phyloP scores from a whole-genome alignment of 2,113 vertebrate genomes.

The Myocastor coypus region DNA sequence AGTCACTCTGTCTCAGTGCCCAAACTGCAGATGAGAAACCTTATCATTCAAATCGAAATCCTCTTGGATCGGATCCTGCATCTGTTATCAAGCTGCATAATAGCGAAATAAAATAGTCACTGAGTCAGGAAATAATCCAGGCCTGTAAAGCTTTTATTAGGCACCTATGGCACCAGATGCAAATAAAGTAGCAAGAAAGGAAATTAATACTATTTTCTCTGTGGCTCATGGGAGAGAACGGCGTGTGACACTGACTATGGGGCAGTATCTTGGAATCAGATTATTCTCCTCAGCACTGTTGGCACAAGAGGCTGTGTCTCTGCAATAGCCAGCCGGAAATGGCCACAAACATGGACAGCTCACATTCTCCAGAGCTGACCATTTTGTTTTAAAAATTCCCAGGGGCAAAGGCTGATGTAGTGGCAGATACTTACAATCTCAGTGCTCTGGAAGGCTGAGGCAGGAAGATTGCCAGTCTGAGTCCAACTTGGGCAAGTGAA shows the following conservation, averaged over 20 bases:
- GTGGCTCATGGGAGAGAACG: slow-evolving; percentile 63
- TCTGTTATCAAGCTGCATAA: slow-evolving; percentile 72
- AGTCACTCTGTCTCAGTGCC: slow-evolving; percentile 67
- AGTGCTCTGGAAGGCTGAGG: neutral
- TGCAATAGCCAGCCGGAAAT: slow-evolving; percentile 66
- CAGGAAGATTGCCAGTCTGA: neutral
- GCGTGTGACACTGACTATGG: slow-evolving; percentile 57
- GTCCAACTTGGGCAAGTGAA: neutral
- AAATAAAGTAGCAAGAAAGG: slow-evolving; percentile 70
- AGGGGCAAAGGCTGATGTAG: neutral
- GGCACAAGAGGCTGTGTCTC: slow-evolving; percentile 27
- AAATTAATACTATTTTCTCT: slow-evolving; percentile 81
- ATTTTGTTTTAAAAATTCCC: slow-evolving; percentile 59
- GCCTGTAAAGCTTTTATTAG: slow-evolving; percentile 81
- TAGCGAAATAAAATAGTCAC: slow-evolving; percentile 80
- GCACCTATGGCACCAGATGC: slow-evolving; percentile 70
- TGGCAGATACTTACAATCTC: neutral
- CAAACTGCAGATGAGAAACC: slow-evolving; percentile 81
- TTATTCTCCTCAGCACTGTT: slow-evolving; percentile 68
- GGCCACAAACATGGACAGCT: slow-evolving; percentile 61
- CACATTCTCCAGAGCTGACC: slow-evolving; percentile 47
- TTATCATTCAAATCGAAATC: slow-evolving; percentile 74
- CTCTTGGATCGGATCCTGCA: slow-evolving; percentile 58
- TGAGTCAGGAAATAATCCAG: slow-evolving; percentile 77
- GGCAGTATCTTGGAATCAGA: slow-evolving; percentile 64